These are phyloP conservation scores for Chesias legatella DNA, from an alignment of 2,888 invertebrate species.

Conservation along the genomic window DNA sequence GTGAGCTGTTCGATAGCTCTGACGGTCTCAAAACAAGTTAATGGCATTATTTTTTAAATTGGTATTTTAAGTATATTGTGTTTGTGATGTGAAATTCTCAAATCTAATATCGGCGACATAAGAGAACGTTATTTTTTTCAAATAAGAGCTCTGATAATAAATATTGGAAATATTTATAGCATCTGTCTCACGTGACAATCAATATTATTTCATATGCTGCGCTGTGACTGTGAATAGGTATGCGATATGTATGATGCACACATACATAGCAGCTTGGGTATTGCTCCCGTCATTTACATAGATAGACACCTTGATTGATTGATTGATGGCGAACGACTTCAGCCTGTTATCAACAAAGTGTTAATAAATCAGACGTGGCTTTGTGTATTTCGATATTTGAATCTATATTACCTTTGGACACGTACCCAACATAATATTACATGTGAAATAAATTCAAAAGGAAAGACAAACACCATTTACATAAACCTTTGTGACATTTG, in stretches of 20 bases:
- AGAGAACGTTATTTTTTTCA: too few species aligned
- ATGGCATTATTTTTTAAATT: slow-evolving; percentile 3
- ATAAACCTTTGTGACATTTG: slow-evolving; percentile 11
- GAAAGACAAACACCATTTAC: slow-evolving; percentile 4
- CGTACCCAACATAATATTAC: slow-evolving; percentile 12
- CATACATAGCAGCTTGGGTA: slow-evolving; percentile 29
- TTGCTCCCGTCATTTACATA: slow-evolving; percentile 46
- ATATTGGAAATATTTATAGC: background rate
- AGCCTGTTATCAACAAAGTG: slow-evolving; percentile 43
- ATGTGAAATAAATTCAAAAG: slow-evolving; percentile 12
- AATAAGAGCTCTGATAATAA: too few species aligned
- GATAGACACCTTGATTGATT: slow-evolving; percentile 47
- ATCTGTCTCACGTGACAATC: slow-evolving; percentile 6
- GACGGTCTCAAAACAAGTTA: slow-evolving; percentile 33
- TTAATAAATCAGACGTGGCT: slow-evolving; percentile 41
- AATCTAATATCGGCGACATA: too few species aligned
- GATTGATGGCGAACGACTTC: slow-evolving; percentile 47
- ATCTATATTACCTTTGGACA: slow-evolving; percentile 15
- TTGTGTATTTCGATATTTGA: slow-evolving; percentile 22
- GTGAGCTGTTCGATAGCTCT: slow-evolving; percentile 33
- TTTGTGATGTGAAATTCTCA: background rate
- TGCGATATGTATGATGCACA: slow-evolving; percentile 13
- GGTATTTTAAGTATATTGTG: background rate
- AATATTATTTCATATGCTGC: slow-evolving; percentile 5
- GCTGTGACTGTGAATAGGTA: too few species aligned